Evolutionary conservation across 2,888 invertebrate genomes (phyloP).

Genomic region (Euclidia mi): DNA sequence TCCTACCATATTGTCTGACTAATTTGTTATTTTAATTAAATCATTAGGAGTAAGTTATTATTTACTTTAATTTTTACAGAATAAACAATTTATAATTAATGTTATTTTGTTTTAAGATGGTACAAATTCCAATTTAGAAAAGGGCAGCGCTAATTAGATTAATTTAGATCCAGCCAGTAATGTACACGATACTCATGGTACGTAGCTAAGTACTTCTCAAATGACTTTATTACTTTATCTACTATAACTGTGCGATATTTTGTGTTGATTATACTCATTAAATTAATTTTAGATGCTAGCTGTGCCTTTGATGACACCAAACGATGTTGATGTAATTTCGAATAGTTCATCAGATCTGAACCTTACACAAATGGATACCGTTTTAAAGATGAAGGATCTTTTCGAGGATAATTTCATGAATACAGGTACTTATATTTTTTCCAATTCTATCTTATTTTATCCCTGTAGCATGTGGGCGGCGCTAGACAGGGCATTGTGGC

Average conservation of each 20-base stretch:
- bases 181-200: too few relatives aligned
- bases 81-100: too few relatives aligned
- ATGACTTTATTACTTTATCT: too few relatives aligned
- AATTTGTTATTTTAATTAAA: too few relatives aligned
- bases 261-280: not conserved
- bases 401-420: not conserved
- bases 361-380: not conserved
- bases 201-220: too few relatives aligned
- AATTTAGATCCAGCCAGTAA: too few relatives aligned
- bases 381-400: not conserved
- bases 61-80: too few relatives aligned
- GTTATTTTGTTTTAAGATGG: too few relatives aligned
- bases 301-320: not conserved
- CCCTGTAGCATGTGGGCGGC: not conserved
- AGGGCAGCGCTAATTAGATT: too few relatives aligned
- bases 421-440: not conserved
- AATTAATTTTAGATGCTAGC: not conserved
- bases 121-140: too few relatives aligned
- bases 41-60: too few relatives aligned
- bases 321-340: not conserved
- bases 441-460: not conserved
- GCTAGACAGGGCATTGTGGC: too few relatives aligned
- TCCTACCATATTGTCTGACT: not conserved
- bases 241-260: not conserved
- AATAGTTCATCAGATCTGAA: slow-evolving; percentile 3